Conservation (phyloP, 2,113 vertebrate genomes). For the Muntiacus muntjak region DNA sequence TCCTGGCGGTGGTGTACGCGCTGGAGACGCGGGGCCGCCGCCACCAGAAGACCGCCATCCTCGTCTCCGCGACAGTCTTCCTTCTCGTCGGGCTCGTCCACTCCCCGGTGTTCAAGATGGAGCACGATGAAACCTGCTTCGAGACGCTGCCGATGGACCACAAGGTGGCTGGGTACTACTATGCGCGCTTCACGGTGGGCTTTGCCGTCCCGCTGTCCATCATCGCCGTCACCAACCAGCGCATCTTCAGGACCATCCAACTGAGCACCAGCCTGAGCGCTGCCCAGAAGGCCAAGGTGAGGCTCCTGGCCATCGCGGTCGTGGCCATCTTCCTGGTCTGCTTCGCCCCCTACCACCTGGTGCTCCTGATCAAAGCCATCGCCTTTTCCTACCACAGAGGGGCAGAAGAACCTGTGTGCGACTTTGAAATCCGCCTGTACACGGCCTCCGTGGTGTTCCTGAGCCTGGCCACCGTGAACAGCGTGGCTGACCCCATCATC, state of each 20-base stretch:
- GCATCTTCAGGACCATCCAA: conserved; percentile 76
- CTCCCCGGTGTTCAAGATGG: conserved; percentile 77
- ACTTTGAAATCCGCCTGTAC: conserved; percentile 80
- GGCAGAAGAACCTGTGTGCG: neutral
- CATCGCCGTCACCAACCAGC: conserved; percentile 83
- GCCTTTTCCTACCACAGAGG: conserved; percentile 67
- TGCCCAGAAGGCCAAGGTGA: conserved; percentile 83
- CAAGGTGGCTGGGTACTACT: conserved; percentile 73
- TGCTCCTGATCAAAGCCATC: conserved; percentile 82
- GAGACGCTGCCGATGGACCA: conserved; percentile 75
- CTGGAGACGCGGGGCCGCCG: conserved; percentile 82
- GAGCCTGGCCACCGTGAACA: conserved; percentile 86
- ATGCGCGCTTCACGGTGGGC: conserved; percentile 82
- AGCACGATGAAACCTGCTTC: conserved; percentile 77
- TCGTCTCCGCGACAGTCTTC: conserved; percentile 62
- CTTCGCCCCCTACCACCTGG: conserved; percentile 89
- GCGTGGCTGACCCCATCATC: conserved; percentile 87
- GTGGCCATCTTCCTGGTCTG: conserved; percentile 89
- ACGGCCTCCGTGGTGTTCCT: conserved; percentile 78
- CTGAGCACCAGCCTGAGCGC: conserved; percentile 66
- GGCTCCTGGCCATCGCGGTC: conserved; percentile 75
- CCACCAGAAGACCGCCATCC: conserved; percentile 56
- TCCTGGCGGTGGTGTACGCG: conserved; percentile 82
- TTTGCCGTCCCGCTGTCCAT: conserved; percentile 83
- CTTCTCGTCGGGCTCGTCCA: conserved; percentile 74